These are phyloP conservation scores for Scomber scombrus DNA, from an alignment of 2,113 vertebrate species.

Conservation along the genomic window DNA sequence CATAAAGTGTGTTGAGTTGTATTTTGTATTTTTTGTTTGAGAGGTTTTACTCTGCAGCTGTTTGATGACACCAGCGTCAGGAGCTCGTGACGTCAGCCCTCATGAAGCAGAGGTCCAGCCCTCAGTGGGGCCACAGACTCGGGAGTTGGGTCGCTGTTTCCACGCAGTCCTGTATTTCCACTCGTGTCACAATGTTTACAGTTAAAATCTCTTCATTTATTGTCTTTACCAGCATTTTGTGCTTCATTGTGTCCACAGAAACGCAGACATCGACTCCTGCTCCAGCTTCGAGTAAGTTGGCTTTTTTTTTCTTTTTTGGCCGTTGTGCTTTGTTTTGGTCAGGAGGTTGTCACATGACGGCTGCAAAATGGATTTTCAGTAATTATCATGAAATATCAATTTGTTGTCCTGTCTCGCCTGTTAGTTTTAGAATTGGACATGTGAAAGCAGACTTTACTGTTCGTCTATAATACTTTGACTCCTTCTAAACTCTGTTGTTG, in stretches of 20 bases:
- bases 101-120: constrained; percentile 46
- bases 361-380: constrained; percentile 9
- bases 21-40: no score
- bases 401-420: fast-evolving
- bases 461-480: neutral
- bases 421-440: neutral
- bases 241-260: neutral
- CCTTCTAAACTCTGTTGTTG: neutral
- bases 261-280: constrained; percentile 61
- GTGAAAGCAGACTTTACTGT: neutral
- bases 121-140: neutral
- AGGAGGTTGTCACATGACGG: constrained; percentile 73
- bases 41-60: constrained; percentile 25
- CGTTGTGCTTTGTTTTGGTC: constrained; percentile 53
- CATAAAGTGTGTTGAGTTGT: no score
- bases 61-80: constrained; percentile 44
- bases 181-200: constrained; percentile 58
- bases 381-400: neutral
- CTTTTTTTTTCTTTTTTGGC: neutral
- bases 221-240: constrained; percentile 7
- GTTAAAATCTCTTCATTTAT: neutral
- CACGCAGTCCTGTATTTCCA: neutral
- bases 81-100: constrained; percentile 61
- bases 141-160: neutral
- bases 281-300: constrained; percentile 67